Percentiles rank a stretch among this genome's conserved stretches.
phyloP scores from a whole-genome alignment of 2,113 vertebrate genomes.

The Suricata suricatta region DNA sequence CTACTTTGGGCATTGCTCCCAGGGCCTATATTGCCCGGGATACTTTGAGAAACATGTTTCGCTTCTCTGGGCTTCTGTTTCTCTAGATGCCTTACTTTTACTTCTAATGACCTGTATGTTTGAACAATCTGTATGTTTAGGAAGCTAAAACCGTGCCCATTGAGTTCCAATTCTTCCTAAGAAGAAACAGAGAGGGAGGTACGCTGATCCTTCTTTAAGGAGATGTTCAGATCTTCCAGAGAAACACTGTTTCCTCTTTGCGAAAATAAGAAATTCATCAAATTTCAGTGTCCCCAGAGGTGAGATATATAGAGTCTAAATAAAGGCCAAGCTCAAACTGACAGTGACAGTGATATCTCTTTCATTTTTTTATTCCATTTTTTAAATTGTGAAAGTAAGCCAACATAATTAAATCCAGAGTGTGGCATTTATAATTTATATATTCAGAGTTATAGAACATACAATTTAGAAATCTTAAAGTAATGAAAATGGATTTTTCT shows the following conservation, averaged over 20 bases:
- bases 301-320: slow-evolving; percentile 14
- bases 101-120: neutral
- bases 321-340: neutral
- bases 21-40: rapidly evolving
- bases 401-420: neutral
- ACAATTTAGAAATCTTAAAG: neutral
- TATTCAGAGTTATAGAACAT: neutral
- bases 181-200: neutral
- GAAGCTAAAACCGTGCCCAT: neutral
- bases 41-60: neutral
- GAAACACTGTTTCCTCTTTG: slow-evolving; percentile 24
- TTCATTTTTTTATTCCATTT: neutral
- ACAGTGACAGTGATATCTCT: neutral
- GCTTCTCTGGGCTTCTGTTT: neutral
- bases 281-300: neutral
- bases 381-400: neutral
- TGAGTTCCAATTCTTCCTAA: neutral
- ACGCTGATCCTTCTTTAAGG: neutral
- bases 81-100: neutral
- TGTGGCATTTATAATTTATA: neutral
- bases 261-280: slow-evolving; percentile 41
- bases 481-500: neutral
- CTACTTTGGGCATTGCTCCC: neutral
- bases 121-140: neutral
- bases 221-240: neutral